Evolutionary conservation across 2,888 invertebrate genomes (phyloP).

Genomic region (Lochmaea capreae): DNA sequence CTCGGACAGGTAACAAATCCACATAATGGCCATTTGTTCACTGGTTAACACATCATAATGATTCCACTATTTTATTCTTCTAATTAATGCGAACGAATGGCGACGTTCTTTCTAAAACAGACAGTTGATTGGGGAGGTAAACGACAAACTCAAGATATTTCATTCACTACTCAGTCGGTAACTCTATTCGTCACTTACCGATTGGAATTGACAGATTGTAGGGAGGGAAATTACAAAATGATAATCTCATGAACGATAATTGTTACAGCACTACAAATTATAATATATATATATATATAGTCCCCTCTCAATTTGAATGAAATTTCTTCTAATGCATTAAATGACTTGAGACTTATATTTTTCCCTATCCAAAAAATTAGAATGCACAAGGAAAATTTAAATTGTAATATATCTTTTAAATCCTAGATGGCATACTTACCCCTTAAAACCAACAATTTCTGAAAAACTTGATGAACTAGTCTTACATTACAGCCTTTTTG

Average conservation of each 20-base stretch:
- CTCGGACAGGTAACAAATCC: conserved; percentile 48
- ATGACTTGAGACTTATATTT: background rate
- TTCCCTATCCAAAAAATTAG: background rate
- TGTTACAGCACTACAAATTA: background rate
- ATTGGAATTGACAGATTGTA: conserved; percentile 12
- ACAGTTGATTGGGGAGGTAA: conserved; percentile 66
- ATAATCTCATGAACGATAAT: background rate
- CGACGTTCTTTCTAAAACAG: conserved; percentile 64
- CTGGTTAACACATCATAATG: conserved; percentile 40
- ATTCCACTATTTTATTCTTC: conserved; percentile 54
- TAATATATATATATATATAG: background rate
- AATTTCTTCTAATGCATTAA: background rate
- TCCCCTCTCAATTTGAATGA: background rate
- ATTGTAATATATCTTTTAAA: conserved; percentile 1
- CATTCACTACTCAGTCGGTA: conserved; percentile 54
- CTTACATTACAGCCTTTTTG: too few species aligned
- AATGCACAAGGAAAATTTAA: background rate
- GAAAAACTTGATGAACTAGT: background rate
- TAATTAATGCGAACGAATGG: conserved; percentile 64
- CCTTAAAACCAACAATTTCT: background rate
- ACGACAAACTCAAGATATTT: conserved; percentile 57
- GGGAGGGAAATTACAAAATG: conserved; percentile 9
- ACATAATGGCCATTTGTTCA: conserved; percentile 44
- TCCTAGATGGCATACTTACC: background rate
- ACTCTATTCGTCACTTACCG: conserved; percentile 22